Percentiles rank a stretch among this genome's conserved stretches.
Conservation (phyloP, 92 coral and sea anemone species). For the Micromussa lordhowensis region DNA sequence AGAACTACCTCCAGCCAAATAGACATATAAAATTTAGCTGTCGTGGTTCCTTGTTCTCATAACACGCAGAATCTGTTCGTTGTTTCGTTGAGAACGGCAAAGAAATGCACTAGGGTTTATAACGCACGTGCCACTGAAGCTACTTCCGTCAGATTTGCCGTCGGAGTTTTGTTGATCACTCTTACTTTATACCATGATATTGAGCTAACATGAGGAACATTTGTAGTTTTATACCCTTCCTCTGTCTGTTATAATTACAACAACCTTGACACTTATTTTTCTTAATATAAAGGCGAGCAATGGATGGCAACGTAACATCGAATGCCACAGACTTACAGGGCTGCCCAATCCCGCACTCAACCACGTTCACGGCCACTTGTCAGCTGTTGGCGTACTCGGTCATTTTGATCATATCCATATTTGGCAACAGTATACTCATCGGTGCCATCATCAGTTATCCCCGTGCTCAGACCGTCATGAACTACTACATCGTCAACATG, state of each 20-base stretch:
- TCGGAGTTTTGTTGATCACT: too few relatives aligned
- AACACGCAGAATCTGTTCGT: too few relatives aligned
- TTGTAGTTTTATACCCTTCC: neutral
- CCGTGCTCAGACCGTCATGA: conserved; percentile 37
- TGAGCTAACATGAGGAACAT: neutral
- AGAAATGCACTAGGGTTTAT: too few relatives aligned
- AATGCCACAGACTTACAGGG: neutral
- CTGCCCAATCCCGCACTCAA: conserved; percentile 5
- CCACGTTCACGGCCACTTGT: neutral
- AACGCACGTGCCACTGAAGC: too few relatives aligned
- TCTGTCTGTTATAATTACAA: neutral
- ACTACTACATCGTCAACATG: conserved; percentile 42
- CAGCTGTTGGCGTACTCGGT: conserved; percentile 45
- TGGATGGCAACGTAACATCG: conserved; percentile 9
- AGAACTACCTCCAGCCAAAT: too few relatives aligned
- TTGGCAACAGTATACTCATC: conserved; percentile 78
- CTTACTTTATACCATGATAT: neutral
- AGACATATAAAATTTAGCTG: too few relatives aligned
- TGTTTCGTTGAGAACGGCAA: too few relatives aligned
- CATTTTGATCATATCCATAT: conserved; percentile 56
- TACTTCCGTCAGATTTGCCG: too few relatives aligned
- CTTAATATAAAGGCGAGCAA: neutral
- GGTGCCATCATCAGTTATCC: conserved; percentile 51
- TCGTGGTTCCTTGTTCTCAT: too few relatives aligned
- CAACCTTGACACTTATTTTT: neutral